Base-by-base conservation (phyloP, 2,888 invertebrate genomes). In the Diabrotica balteata region DNA sequence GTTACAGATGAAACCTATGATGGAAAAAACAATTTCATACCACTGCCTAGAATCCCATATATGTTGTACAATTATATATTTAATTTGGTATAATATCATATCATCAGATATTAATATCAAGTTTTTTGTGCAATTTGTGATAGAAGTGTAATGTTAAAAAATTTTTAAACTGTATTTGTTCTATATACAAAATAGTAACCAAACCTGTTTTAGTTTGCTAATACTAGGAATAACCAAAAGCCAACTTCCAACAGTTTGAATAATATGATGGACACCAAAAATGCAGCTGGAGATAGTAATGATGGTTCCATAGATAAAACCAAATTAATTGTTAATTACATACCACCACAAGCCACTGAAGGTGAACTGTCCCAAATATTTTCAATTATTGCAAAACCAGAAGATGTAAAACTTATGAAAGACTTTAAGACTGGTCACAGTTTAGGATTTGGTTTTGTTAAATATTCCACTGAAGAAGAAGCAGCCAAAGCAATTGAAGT, bases 361-460 rank as follows among this genome's bases (percentile, higher is more conserved):
- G 92, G 93, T 81, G 96, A 96, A 80, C 88, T 97, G 67, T 93
- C 92, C 82, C 91, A 92, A 73, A 90, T 97, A 87, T 97, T 97
- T 84, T 90, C 92, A 77, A 91, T 92, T 62, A 91, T 95, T 76
- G 97, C 97, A 59, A 93, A 93, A 32, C 90, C 97, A 57, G 95
- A 95, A 82, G 94, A 93, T 77, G 94, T 94, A 83, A 89, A 96
- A 78, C 94, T 97, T 77, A 95, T 95, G 94, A 92, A 93, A 84
- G 95, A 95, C 82, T 87, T 85, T 66, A 87, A 94, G 89, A 96
- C 96, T 84, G 96, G 96, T 59, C 97, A 97, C 87, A 96, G 96
- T 85, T 97, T 93, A 84, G 97, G 97, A 52, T 97, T 96, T 85
- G 97, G 96, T 51, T 97, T 97, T 85, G 95, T 97, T 55, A 96